Evolutionary conservation across 2,797 vertebrate species (phyloP), one percentile per base, ranked within the genome.

Genomic region (Melopsittacus undulatus): DNA sequence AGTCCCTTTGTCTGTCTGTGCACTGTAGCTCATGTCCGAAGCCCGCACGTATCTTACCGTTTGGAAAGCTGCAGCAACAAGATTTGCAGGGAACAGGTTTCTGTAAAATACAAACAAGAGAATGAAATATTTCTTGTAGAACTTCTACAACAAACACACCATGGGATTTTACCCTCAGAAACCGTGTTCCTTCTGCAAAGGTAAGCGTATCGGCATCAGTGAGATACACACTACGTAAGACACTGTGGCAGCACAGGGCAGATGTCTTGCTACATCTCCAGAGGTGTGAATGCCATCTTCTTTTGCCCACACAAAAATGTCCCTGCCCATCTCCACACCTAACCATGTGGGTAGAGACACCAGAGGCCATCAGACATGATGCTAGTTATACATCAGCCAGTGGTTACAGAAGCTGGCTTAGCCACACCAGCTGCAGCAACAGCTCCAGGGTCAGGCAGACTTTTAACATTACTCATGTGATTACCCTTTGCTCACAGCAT

Each of bases 71-170:
- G 99, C 99, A 57, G 98, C 98, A 92, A 99, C 98, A 76, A 99
- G 98, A 95, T 99, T 99, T 3, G 99, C 97, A 46, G 99, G 99
- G 97, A 99, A 99, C 95, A 99, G 97, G 96, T 99, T 99, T 98
- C 99, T 99, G 98, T 73, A 92, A 94, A 95, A 75, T n/a, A 91
- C 36, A 85, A 91, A 72, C 24, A 84, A 92, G 72, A 87, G 77
- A 93, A 79, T 43, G 1, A 93, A 81, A 21, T 29, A 45, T 5
- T 64, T 70, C 5, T 45, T 1, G 4, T 7, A 43, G 43, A 64
- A 64, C 30, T 77, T 72, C 32, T 36, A n/a, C 36, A 45, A 77
- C 0, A 0, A 83, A 45, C 0, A 2, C 19, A 64, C 4, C 4
- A 6, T 13, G 2, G 5, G 8, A 11, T 61, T 70, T 49, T 29